A percentile compares a stretch with the other conserved stretches of the same genome.
Evolutionary conservation across 2,797 vertebrate species (phyloP).

Genomic region (Ptychobarbus kaznakovi): DNA sequence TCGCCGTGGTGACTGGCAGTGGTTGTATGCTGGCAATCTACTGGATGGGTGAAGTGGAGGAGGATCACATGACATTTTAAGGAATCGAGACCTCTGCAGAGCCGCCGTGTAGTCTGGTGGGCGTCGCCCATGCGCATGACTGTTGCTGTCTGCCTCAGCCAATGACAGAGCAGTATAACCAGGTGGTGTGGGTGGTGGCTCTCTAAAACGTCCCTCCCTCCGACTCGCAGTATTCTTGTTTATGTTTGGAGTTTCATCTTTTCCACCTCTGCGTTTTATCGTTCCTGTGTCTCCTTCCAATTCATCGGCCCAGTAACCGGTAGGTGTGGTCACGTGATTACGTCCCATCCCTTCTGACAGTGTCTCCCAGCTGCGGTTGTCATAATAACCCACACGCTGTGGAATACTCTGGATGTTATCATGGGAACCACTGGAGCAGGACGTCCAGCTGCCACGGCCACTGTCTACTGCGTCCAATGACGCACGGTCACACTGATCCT

Average conservation of each 20-base stretch:
- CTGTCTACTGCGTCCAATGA: slow-evolving; percentile 96
- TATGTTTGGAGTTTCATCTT: slow-evolving; percentile 38
- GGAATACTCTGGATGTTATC: slow-evolving; percentile 99
- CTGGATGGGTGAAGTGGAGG: slow-evolving; percentile 68
- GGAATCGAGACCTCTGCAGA: slow-evolving; percentile 94
- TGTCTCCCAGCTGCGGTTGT: slow-evolving; percentile 96
- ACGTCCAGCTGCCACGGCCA: slow-evolving; percentile 98
- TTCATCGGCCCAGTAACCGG: slow-evolving; percentile 96
- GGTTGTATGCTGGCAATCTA: slow-evolving; percentile 67
- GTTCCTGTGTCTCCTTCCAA: slow-evolving; percentile 97
- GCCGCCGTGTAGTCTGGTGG: slow-evolving; percentile 97
- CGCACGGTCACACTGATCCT: slow-evolving; percentile 94
- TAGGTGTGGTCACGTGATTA: slow-evolving; percentile 88
- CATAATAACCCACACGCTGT: slow-evolving; percentile 91
- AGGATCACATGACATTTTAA: slow-evolving; percentile 73
- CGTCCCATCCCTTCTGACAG: slow-evolving; percentile 85
- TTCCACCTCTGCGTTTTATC: slow-evolving; percentile 90
- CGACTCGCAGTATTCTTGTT: slow-evolving; percentile 72
- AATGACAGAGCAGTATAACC: slow-evolving; percentile 96
- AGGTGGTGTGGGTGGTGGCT: slow-evolving; percentile 94
- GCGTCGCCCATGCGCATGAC: slow-evolving; percentile 81
- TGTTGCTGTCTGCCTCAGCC: slow-evolving; percentile 74
- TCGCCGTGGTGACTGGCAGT: slow-evolving; percentile 48
- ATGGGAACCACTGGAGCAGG: slow-evolving; percentile 96
- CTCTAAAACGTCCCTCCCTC: slow-evolving; percentile 91